Evolutionary conservation across 2,113 vertebrate species (phyloP), one percentile per base, ranked within the genome.

Genomic region (Haliaeetus leucogaster): DNA sequence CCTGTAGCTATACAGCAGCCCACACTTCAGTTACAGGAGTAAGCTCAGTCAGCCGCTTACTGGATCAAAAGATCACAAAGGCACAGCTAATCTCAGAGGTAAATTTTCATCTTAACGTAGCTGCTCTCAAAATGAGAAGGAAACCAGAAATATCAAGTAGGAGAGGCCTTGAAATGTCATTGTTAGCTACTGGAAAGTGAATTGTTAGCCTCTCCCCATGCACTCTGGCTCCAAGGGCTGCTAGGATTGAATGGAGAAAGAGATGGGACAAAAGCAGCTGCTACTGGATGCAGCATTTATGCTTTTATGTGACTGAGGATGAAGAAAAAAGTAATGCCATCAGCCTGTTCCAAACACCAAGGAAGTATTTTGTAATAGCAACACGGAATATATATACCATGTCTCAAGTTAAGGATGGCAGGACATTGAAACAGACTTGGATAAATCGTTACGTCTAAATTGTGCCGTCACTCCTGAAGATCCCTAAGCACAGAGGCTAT

Each of bases 371-470:
- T 77, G 23, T 7, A 79, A 42, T 2, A 88, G 48, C 72, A 91
- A 71, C 8, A n/a, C 1, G 4, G 14, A 56, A 16, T 4, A 29
- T 6, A 53, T 29, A 38, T 2, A 45, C 16, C 14, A 10, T 0
- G 1, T 23, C 13, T 16, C 52, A 47, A 45, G 22, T 58, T 52
- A 85, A 56, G 55, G 50, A 65, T 0, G 7, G 26, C 34, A n/a
- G 22, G 11, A 15, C 14, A 5, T 2, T 11, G 25, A 50, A 12
- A 52, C 4, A 77, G 9, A 23, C 61, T 22, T 36, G 14, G 19
- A 71, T 29, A 84, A 77, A 81, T 59, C 9, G 7, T 43, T 25
- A 68, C 65, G 40, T 32, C 55, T 67, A 47, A 66, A 50, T 16
- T 8, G 26, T 76, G 81, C 19, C 65, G n/a, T 38, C 8, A 5